Evolutionary conservation across 2,113 vertebrate species (phyloP), one percentile per base, ranked within the genome.

Genomic region (Mohoua ochrocephala): DNA sequence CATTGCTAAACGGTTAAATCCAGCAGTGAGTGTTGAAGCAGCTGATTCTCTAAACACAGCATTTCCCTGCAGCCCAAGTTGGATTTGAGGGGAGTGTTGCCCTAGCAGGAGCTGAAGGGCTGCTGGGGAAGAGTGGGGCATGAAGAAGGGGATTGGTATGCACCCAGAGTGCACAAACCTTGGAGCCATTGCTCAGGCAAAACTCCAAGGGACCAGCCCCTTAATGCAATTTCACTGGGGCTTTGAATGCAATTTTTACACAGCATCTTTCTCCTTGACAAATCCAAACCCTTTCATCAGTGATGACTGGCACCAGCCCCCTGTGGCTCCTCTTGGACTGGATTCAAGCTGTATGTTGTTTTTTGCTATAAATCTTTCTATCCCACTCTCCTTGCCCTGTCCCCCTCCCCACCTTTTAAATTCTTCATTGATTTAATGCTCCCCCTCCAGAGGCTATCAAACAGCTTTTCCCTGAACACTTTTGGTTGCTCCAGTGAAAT

Each of bases 271-370:
- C 88, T 96, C 80, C 69, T 64, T 79, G 86, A 94, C 94, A 97
- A 95, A 95, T 92, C 84, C 89, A 87, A 94, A 69, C 35, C 33
- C 83, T 96, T 96, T 96, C 92, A 93, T 96, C 92, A 93, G 73
- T 76, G 91, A 92, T 97, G 96, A 95, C 96, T 96, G 96, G 96
- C 96, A 97, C 96, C 96, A 94, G 83, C 92, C 96, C 96, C 96
- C 96, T 69, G 96, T 79, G 92, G 95, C 69, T 97, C 24, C 57
- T 31, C 91, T 92, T 97, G 96, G 96, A 97, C 65, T 1, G 2
- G 69, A 84, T 87, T 97, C 96, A 97, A 96, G 65, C 65, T 87
- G 41, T 84, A 89, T 95, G 93, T 94, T 95, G 60, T 93, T 95
- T 95, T 93, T 94, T 1, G 20, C 92, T 73, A 42, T 96, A 97